These are phyloP conservation scores for Prolemur simus DNA, from an alignment of 2,113 vertebrate species.

Conservation along the genomic window DNA sequence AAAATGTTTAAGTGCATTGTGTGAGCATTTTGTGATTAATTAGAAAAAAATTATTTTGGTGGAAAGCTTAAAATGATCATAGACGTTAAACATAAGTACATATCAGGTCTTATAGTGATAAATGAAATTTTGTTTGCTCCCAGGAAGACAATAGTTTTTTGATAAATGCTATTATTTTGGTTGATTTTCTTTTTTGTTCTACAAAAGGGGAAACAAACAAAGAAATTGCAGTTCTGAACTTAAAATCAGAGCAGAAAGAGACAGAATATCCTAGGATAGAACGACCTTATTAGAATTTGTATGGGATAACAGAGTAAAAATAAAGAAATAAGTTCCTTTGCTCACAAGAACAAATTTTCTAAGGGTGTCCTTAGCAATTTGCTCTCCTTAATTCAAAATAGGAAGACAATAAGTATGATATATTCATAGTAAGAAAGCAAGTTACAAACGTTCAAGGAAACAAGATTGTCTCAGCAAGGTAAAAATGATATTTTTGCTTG, in stretches of 20 bases:
- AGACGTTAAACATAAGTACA: not conserved
- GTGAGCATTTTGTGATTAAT: not conserved
- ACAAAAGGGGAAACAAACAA: not conserved
- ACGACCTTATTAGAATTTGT: slow-evolving; percentile 77
- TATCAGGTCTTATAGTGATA: slow-evolving; percentile 45
- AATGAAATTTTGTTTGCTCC: slow-evolving; percentile 70
- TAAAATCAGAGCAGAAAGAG: slow-evolving; percentile 67
- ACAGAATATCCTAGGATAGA: slow-evolving; percentile 38
- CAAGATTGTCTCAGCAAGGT: not conserved
- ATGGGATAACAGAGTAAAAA: slow-evolving; percentile 72
- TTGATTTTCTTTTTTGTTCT: slow-evolving; percentile 59
- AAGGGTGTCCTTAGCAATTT: slow-evolving; percentile 67
- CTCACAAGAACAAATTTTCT: slow-evolving; percentile 69
- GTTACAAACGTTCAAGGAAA: not conserved
- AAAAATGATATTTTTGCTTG: not conserved
- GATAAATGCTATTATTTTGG: slow-evolving; percentile 79
- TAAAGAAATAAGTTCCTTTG: slow-evolving; percentile 69
- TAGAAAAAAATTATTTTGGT: not conserved
- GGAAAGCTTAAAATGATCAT: not conserved
- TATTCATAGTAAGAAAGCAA: not conserved
- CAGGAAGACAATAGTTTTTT: slow-evolving; percentile 64
- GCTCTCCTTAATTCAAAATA: slow-evolving; percentile 43
- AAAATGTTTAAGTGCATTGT: not conserved
- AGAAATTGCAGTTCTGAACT: slow-evolving; percentile 47
- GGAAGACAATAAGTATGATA: not conserved